Percentiles rank a stretch among this genome's conserved stretches.
Conservation (phyloP, 2,888 invertebrate genomes). For the Melangyna quadrimaculata region DNA sequence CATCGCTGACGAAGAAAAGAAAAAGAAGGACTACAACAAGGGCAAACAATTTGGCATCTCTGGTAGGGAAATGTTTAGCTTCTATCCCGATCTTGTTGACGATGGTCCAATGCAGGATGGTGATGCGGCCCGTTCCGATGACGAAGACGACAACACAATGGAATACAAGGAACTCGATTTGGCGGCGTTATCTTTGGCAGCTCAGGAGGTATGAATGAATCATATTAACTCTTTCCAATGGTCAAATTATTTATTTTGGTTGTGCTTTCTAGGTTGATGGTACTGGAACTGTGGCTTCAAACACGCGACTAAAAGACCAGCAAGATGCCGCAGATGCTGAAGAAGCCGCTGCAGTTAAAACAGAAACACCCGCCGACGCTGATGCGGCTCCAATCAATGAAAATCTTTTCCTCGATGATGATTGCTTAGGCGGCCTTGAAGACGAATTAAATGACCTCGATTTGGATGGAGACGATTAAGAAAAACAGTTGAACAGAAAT, state of each 20-base stretch:
- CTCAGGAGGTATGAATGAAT: slow-evolving; percentile 84
- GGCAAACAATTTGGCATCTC: slow-evolving; percentile 97
- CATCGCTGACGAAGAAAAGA: slow-evolving; percentile 92
- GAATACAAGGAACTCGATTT: slow-evolving; percentile 90
- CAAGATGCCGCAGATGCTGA: slow-evolving; percentile 76
- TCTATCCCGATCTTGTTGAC: slow-evolving; percentile 97
- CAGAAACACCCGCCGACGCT: slow-evolving; percentile 78
- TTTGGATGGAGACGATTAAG: slow-evolving; percentile 82
- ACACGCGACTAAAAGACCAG: slow-evolving; percentile 84
- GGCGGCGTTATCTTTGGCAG: slow-evolving; percentile 87
- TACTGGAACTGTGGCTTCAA: slow-evolving; percentile 87
- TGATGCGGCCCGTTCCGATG: slow-evolving; percentile 87
- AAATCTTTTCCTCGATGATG: slow-evolving; percentile 94
- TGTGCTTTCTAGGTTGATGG: slow-evolving; percentile 84
- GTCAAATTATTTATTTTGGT: neutral
- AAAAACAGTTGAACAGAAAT: slow-evolving; percentile 5
- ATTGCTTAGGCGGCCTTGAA: slow-evolving; percentile 89
- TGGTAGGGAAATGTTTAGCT: slow-evolving; percentile 99
- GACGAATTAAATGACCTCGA: slow-evolving; percentile 92
- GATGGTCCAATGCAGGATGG: slow-evolving; percentile 93
- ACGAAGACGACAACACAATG: slow-evolving; percentile 82
- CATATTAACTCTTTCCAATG: neutral
- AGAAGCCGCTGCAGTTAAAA: slow-evolving; percentile 61
- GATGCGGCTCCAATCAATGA: slow-evolving; percentile 93
- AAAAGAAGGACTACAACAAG: slow-evolving; percentile 94